Conservation (phyloP, 2,888 invertebrate genomes). For the Sarcophaga subvicina region DNA sequence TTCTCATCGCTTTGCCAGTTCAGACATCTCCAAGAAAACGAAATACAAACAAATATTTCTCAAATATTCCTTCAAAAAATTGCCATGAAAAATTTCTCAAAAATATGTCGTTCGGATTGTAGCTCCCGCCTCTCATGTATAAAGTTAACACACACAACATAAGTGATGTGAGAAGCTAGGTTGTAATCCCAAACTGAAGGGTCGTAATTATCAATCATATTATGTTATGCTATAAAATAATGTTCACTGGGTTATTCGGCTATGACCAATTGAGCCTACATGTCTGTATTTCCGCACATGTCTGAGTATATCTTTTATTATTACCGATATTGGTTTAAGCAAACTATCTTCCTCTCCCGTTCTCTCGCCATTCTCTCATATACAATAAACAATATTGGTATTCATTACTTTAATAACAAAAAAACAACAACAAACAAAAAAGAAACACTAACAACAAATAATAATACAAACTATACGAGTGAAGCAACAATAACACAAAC, state of each 20-base stretch:
- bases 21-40: too few relatives aligned
- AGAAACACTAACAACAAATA: neutral
- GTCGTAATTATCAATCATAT: too few relatives aligned
- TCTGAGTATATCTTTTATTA: neutral
- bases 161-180: too few relatives aligned
- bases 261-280: neutral
- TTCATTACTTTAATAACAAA: constrained; percentile 37
- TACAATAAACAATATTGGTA: constrained; percentile 24
- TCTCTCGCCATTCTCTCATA: neutral
- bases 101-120: too few relatives aligned
- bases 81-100: too few relatives aligned
- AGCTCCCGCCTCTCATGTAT: too few relatives aligned
- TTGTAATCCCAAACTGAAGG: too few relatives aligned
- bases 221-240: neutral
- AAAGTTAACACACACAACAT: too few relatives aligned
- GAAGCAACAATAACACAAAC: constrained; percentile 16
- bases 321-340: neutral
- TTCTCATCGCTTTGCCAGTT: too few relatives aligned
- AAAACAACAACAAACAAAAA: neutral
- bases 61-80: too few relatives aligned
- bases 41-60: too few relatives aligned
- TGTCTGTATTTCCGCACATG: neutral
- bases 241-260: neutral
- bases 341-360: neutral
- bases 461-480: neutral